Conservation (phyloP, 1,140 invertebrate species). For the Anthonomus grandis region DNA sequence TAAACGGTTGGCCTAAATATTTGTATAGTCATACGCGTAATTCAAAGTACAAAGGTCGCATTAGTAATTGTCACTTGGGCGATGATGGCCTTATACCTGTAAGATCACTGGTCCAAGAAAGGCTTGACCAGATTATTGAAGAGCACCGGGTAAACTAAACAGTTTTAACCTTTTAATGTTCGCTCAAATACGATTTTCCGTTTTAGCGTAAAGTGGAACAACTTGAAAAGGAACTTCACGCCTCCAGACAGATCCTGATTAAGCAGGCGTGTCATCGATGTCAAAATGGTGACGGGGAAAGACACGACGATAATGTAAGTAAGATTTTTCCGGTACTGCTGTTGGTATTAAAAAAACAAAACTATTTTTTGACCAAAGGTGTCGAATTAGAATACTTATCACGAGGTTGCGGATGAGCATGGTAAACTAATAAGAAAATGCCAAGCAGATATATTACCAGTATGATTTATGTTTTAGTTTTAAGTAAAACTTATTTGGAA, state of each 20-base stretch:
- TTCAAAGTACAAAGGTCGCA: neutral
- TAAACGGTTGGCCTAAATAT: slow-evolving; percentile 35
- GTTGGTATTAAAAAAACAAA: too few species aligned
- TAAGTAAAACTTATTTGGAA: too few species aligned
- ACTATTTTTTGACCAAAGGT: too few species aligned
- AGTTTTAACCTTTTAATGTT: neutral
- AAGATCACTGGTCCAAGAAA: slow-evolving; percentile 72
- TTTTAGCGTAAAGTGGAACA: slow-evolving; percentile 64
- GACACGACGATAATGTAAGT: slow-evolving; percentile 61
- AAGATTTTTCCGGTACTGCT: too few species aligned
- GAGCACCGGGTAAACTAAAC: slow-evolving; percentile 65
- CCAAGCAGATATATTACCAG: too few species aligned
- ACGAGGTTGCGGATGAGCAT: too few species aligned
- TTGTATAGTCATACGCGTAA: slow-evolving; percentile 6
- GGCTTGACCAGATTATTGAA: slow-evolving; percentile 74
- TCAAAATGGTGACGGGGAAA: slow-evolving; percentile 51
- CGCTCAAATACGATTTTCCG: slow-evolving; percentile 2
- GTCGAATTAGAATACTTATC: too few species aligned
- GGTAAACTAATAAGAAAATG: too few species aligned
- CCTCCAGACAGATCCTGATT: slow-evolving; percentile 65
- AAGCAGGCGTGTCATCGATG: slow-evolving; percentile 68
- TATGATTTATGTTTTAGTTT: too few species aligned
- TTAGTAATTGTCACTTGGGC: slow-evolving; percentile 42
- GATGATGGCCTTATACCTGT: slow-evolving; percentile 79
- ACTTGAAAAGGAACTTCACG: slow-evolving; percentile 66